Conservation (phyloP, 2,797 vertebrate genomes). For the Denticeps clupeoides region DNA sequence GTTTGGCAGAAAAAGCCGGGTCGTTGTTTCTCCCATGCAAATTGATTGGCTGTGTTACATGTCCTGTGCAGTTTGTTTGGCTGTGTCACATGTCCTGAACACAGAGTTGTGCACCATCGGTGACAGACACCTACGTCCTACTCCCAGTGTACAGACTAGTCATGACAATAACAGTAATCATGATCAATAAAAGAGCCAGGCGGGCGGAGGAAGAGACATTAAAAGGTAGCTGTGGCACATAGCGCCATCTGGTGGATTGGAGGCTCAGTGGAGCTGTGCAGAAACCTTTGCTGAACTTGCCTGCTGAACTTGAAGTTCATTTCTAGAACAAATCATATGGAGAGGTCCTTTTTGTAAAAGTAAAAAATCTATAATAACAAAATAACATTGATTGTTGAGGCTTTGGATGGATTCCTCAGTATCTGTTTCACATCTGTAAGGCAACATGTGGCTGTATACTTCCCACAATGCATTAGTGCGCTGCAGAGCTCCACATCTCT, state of each 20-base stretch:
- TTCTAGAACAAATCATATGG: too few species aligned
- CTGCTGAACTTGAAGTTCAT: too few species aligned
- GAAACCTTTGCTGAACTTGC: background rate
- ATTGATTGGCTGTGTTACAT: slow-evolving; percentile 32
- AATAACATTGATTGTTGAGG: too few species aligned
- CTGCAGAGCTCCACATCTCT: slow-evolving; percentile 41
- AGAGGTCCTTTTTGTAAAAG: too few species aligned
- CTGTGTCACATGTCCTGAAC: slow-evolving; percentile 36
- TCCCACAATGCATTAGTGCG: slow-evolving; percentile 32
- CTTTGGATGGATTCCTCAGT: too few species aligned
- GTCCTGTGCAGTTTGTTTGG: slow-evolving; percentile 30
- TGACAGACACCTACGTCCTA: slow-evolving; percentile 31
- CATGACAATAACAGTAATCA: slow-evolving; percentile 19
- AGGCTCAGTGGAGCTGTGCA: slow-evolving; percentile 39
- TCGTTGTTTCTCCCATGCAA: slow-evolving; percentile 45
- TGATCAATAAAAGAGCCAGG: slow-evolving; percentile 20
- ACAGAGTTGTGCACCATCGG: slow-evolving; percentile 32
- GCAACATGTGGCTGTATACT: too few species aligned
- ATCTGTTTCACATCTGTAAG: too few species aligned
- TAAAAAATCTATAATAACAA: too few species aligned
- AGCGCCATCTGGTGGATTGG: slow-evolving; percentile 40
- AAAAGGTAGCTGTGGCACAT: slow-evolving; percentile 27
- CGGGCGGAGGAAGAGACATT: slow-evolving; percentile 24
- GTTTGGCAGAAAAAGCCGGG: slow-evolving; percentile 38
- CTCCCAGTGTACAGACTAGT: slow-evolving; percentile 29